A percentile compares a stretch with the other conserved stretches of the same genome.
Evolutionary conservation across 2,113 vertebrate genomes (phyloP).

Genomic region (Physeter macrocephalus): DNA sequence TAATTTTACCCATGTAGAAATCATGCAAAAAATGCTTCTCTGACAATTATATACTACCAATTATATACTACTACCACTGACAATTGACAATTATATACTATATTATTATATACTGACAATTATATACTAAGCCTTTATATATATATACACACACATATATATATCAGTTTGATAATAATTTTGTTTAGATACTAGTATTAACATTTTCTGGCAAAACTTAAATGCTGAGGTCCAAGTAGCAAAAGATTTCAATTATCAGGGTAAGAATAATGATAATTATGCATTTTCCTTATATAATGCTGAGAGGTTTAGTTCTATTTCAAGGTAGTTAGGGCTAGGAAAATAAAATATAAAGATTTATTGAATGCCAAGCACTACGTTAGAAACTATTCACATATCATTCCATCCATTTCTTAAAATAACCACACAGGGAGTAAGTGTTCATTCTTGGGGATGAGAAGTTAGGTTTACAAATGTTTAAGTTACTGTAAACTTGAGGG

Average conservation of each 20-base stretch:
- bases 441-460: background rate
- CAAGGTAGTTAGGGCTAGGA: background rate
- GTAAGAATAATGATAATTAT: background rate
- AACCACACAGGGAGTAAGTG: background rate
- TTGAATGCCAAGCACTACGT: background rate
- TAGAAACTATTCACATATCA: background rate
- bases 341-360: background rate
- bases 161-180: background rate
- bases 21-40: background rate
- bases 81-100: background rate
- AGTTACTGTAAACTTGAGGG: background rate
- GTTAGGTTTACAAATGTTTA: background rate
- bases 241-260: background rate
- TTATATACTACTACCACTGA: background rate
- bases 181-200: background rate
- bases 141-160: background rate
- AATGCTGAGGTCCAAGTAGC: background rate
- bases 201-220: background rate
- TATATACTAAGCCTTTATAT: background rate
- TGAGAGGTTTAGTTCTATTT: background rate
- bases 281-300: background rate
- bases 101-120: background rate
- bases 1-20: background rate
- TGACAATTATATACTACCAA: background rate
- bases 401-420: constrained; percentile 14